phyloP scores from a whole-genome alignment of 2,113 vertebrate species.

The Plectropomus leopardus region DNA sequence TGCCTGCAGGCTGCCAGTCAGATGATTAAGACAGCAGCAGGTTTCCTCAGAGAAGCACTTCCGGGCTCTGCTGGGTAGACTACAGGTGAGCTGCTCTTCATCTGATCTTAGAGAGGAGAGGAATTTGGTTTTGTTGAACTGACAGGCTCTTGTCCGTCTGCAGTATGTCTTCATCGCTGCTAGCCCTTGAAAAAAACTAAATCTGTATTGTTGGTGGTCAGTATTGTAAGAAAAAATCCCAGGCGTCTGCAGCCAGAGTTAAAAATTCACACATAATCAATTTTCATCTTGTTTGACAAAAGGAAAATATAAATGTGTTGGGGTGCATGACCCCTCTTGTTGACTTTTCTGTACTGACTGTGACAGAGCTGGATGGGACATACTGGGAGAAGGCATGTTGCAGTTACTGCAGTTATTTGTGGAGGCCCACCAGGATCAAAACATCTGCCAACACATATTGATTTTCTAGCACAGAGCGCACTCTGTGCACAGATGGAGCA shows the following conservation, averaged over 20 bases:
- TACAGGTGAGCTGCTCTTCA: constrained; percentile 37
- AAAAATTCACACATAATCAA: background rate
- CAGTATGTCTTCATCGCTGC: constrained; percentile 8
- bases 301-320: background rate
- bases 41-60: constrained; percentile 29
- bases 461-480: no score
- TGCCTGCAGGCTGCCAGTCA: constrained; percentile 52
- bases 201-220: background rate
- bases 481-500: no score
- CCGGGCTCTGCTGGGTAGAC: constrained; percentile 26
- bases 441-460: no score
- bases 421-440: no score
- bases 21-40: constrained; percentile 29
- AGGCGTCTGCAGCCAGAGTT: background rate
- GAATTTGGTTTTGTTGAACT: constrained; percentile 22
- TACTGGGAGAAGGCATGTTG: no score
- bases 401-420: no score
- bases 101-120: background rate
- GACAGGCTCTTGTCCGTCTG: constrained; percentile 21
- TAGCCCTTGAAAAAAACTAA: no score
- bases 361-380: no score
- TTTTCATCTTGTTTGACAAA: background rate
- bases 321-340: no score
- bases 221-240: background rate
- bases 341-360: no score